Base-by-base conservation (phyloP, 2,888 invertebrate species). In the Xestia rhomboidea region DNA sequence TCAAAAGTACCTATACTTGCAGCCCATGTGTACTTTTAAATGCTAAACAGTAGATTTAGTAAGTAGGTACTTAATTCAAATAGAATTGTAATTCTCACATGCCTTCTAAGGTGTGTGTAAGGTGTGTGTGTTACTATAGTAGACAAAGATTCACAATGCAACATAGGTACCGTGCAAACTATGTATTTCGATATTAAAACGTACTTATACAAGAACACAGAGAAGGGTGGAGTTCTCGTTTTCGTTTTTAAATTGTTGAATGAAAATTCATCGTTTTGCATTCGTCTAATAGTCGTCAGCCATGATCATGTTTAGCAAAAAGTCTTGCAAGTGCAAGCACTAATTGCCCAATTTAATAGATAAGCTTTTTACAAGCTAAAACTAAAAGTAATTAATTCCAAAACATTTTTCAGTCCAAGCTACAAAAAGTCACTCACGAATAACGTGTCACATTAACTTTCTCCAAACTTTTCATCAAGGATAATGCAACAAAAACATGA, bases 311-410 rank as follows among this genome's bases (percentile, higher is more conserved):
- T 44, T 21, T 18, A 24, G 51, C 51, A 79, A 64, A 41, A 81
- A 74, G 41, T 30, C n/a, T 18, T 27, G 60, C n/a, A 71, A 73
- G 78, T 81, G 84, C 73, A 84, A 81, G 81, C 41, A 81, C 57
- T 70, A 76, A 66, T 67, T 84, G 41, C 15, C 66, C 51, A 63
- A 51, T 73, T 63, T 68, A 77, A 74, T 69, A 66, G 66, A 84
- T 60, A 63, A 62, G 18, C 44, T 83, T 83, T 77, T 81, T 60
- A 60, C 30, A 21, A 34, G 11, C 21, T 62, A 5, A 54, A 11
- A 57, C 15, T 80, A 60, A 73, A 73, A 24, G 34, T 62, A 41
- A 8, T 41, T 46, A 64, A n/a, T 24, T 60, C n/a, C 5, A n/a
- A n/a, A 51, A 15, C 11, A 49, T 73, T 51, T 78, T 79, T 46